A percentile compares a stretch with the other conserved stretches of the same genome.
Evolutionary conservation across 2,888 invertebrate species (phyloP).

Genomic region (Ptychoptera contaminata): DNA sequence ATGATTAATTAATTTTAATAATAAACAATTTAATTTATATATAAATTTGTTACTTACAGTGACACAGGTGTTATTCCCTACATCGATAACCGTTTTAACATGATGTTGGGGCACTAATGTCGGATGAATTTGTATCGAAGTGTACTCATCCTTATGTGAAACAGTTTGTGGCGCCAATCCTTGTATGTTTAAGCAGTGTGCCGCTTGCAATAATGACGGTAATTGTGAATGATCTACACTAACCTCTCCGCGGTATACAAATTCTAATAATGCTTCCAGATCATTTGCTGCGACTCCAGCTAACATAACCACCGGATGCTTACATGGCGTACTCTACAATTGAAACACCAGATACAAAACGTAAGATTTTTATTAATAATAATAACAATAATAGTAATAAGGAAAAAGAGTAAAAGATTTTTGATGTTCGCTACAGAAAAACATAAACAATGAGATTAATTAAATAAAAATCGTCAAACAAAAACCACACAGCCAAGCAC

Average conservation of each 20-base stretch:
- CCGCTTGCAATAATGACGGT: constrained; percentile 43
- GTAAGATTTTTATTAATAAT: not conserved
- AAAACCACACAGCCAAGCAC: no score
- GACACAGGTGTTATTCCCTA: constrained; percentile 11
- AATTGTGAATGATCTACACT: constrained; percentile 44
- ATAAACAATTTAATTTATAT: constrained; percentile 10
- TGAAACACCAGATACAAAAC: constrained; percentile 2
- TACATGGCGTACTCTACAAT: constrained; percentile 41
- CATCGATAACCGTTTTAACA: constrained; percentile 19
- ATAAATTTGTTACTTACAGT: constrained; percentile 4
- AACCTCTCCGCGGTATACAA: constrained; percentile 45
- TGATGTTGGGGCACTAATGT: constrained; percentile 31
- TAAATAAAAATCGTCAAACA: no score
- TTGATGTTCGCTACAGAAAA: not conserved
- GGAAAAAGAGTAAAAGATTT: not conserved
- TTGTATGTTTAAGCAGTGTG: constrained; percentile 44
- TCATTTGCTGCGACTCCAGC: constrained; percentile 44
- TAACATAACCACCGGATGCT: constrained; percentile 47
- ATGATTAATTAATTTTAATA: no score
- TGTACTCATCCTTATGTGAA: constrained; percentile 29
- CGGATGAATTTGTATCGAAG: constrained; percentile 30
- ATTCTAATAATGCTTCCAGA: constrained; percentile 43
- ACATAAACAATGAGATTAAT: not conserved
- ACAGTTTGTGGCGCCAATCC: constrained; percentile 38
- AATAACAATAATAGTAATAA: not conserved